Evolutionary conservation across 2,888 invertebrate genomes (phyloP).

Genomic region (Eulithis testata): DNA sequence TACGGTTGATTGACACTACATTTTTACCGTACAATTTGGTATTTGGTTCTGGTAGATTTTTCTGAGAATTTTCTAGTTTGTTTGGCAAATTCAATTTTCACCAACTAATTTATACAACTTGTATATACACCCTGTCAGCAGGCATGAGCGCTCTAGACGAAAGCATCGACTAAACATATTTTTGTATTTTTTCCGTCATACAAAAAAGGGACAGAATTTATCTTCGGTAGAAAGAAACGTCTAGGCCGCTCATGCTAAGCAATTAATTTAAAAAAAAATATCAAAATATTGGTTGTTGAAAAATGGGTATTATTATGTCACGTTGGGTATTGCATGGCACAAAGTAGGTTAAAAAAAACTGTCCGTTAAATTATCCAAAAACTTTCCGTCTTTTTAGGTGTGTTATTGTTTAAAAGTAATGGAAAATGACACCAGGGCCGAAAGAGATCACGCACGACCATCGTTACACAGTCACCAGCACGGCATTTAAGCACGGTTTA

Average conservation of each 20-base stretch:
- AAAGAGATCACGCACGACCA: constrained; percentile 73
- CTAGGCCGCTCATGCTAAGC: too few relatives aligned
- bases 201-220: too few relatives aligned
- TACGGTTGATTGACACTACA: background rate
- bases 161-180: too few relatives aligned
- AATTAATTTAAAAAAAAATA: constrained; percentile 3
- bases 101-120: constrained; percentile 10
- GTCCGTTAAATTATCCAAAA: constrained; percentile 38
- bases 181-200: too few relatives aligned
- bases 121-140: background rate
- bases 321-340: constrained; percentile 43
- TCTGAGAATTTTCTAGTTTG: constrained; percentile 44
- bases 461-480: constrained; percentile 67
- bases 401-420: constrained; percentile 57
- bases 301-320: background rate
- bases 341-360: constrained; percentile 27
- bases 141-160: too few relatives aligned
- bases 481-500: constrained; percentile 63
- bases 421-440: constrained; percentile 82
- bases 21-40: background rate
- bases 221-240: too few relatives aligned
- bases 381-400: constrained; percentile 70
- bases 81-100: constrained; percentile 19
- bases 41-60: constrained; percentile 82
- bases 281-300: constrained; percentile 29